Base-by-base conservation (phyloP, 2,113 vertebrate species). In the Origma solitaria region DNA sequence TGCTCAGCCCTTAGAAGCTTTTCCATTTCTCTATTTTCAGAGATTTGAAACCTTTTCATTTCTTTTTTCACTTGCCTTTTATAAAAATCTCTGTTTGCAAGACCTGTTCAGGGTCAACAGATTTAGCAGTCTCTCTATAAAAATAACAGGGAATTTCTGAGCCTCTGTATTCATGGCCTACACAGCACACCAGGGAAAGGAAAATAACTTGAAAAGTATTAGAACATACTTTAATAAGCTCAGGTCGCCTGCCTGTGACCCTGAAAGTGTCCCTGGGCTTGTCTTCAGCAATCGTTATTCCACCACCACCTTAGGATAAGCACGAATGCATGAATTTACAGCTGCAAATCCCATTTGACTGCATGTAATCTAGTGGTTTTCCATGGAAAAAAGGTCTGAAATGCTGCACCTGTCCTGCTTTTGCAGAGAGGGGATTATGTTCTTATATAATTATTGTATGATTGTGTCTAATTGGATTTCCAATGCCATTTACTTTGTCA, bases 401-500 rank as follows among this genome's bases (percentile, higher is more conserved):
- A 66, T 79, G 56, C 80, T 37, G 19, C 65, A 90, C 82, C 92
- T 87, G 86, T 65, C 91, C 86, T 79, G 70, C 71, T 96, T 95
- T 86, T 82, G 78, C 13, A 1, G 38, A 80, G 68, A 79, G 42
- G 73, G 84, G 92, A 92, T 96, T 84, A 92, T 60, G 38, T 50
- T 62, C 84, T 78, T 51, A 23, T 3, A 28, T 64, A 81, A 94
- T 94, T 83, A 66, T 58, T 81, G 82, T 38, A 51, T 60, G 56
- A 79, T 82, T 93, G 84, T 82, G 73, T 70, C 92, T 92, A 95
- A 96, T 83, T 60, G 51, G 95, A 95, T 98, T 97, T 95, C 92
- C 42, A 22, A 45, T 82, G 91, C 94, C 84, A 81, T 86, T 95
- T 79, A 44, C 76, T 96, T 95, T 27, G 45, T 69, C 86, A 56